Conservation (phyloP, 1,140 invertebrate genomes). For the Drosophila nasuta region DNA sequence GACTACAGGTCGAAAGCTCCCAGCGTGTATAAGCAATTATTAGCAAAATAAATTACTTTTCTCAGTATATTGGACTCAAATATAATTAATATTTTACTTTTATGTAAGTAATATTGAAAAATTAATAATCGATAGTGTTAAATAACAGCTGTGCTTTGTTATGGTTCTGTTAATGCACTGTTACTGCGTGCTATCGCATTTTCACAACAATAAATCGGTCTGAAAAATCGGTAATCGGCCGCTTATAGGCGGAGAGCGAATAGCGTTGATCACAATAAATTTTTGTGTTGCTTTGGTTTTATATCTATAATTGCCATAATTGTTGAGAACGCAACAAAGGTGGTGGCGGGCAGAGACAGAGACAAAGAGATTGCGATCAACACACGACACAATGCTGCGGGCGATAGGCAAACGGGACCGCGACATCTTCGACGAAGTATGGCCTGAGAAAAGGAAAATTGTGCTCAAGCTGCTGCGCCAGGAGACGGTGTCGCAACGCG, state of each 20-base stretch:
- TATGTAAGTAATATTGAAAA: not conserved
- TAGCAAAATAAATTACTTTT: not conserved
- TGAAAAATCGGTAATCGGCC: constrained; percentile 41
- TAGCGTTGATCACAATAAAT: constrained; percentile 48
- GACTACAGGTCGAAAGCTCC: not conserved
- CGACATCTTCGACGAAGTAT: constrained; percentile 94
- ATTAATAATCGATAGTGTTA: constrained; percentile 17
- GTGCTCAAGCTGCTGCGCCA: constrained; percentile 95
- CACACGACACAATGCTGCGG: constrained; percentile 66
- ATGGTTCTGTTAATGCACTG: constrained; percentile 21
- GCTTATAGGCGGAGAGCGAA: constrained; percentile 50
- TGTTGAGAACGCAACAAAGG: constrained; percentile 39
- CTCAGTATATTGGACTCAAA: not conserved
- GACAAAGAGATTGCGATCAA: constrained; percentile 50
- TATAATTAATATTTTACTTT: not conserved
- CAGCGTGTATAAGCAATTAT: not conserved
- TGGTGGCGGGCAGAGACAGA: constrained; percentile 27
- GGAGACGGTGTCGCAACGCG: constrained; percentile 95
- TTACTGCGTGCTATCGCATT: constrained; percentile 45
- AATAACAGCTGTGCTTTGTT: constrained; percentile 42
- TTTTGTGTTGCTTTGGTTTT: not conserved
- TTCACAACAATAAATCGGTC: constrained; percentile 44
- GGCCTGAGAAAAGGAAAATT: constrained; percentile 96
- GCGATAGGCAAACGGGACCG: constrained; percentile 77
- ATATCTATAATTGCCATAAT: constrained; percentile 34